Evolutionary conservation across 1,140 invertebrate genomes (phyloP), one percentile per base, ranked within the genome.

Genomic region (Zaprionus ornatus): DNA sequence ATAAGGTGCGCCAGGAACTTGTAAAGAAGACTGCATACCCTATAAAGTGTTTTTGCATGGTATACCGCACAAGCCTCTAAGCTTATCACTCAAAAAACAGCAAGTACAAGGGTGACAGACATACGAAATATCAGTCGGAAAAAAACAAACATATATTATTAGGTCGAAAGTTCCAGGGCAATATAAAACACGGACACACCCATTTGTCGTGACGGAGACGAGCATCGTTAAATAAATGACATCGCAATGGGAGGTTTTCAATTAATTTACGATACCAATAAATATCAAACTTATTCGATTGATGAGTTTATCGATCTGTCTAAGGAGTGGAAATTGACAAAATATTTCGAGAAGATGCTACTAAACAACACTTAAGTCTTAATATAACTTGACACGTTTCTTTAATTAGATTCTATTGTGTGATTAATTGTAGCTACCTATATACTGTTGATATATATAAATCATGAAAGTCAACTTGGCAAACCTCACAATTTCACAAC

Each of bases 341-440:
- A 50, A 21, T 50, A 50, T 35, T 64, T 32, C 23, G 4, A 15
- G 61, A 42, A 57, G 37, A 59, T 35, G 54, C 45, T 21, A 55
- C 74, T 85, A 64, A 82, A 82, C 25, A 69, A 48, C 82, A 79
- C 3, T 55, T 25, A 0, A 55, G 1, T 55, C 52, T n/a, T 50
- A 50, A 50, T 50, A 50, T 13, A 50, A 50, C 45, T 21, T 50
- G 45, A 50, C 45, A 50, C 45, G 45, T 23, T 50, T 50, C 19
- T 23, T 50, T 50, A 50, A 50, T 50, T 50, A 50, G 45, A 50
- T 50, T 50, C 45, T 19, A 50, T 50, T 12, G 19, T 5, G 45
- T 50, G 45, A 50, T 50, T 50, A 50, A 50, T 23, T 23, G 19
- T 4, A 4, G 45, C 45, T 21, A 50, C 3, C 19, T 45, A 45